Evolutionary conservation across 2,888 invertebrate species (phyloP), one percentile per base, ranked within the genome.

Genomic region (Aspidiotus destructor): DNA sequence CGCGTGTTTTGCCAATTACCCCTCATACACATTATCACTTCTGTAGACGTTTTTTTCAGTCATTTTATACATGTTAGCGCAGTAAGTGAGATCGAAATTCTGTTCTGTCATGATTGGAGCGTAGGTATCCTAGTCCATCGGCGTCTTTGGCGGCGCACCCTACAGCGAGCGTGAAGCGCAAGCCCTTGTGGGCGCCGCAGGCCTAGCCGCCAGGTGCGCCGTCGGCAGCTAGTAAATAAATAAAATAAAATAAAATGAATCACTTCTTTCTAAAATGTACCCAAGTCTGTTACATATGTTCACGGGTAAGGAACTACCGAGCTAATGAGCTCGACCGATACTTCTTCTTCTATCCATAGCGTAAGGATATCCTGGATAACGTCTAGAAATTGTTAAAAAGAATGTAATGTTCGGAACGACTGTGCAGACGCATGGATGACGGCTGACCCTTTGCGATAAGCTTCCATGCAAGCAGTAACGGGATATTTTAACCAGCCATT

Each of bases 231-330:
- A n/a, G 8, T 8, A n/a, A 55, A 55, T 55, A 55, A 55, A 55
- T 55, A 55, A 55, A 55, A 55, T 55, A 55, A 55, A 55, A 55
- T 55, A 55, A 55, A 55, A 55, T 55, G 16, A 55, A 55, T 55
- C 55, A 55, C 55, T 55, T 55, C 55, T 55, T 55, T 55, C 55
- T 55, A 55, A 55, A 55, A 55, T n/a, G 55, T 55, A 55, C 15
- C 55, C 55, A n/a, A 44, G 48, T 44, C 48, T 44, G 9, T 44
- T 44, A 44, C 48, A 44, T 44, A 44, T 55, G 55, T 55, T 55
- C 55, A 55, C 55, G 55, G 55, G 55, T 55, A 55, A 55, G 55
- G 55, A 55, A 55, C 55, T 55, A 55, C 16, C n/a, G 55, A 55
- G 55, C 55, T 55, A 55, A 55, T 15, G 16, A 55, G 55, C 55